Evolutionary conservation across 2,888 invertebrate species (phyloP), one percentile per base, ranked within the genome.

Genomic region (Ectobius pallidus): DNA sequence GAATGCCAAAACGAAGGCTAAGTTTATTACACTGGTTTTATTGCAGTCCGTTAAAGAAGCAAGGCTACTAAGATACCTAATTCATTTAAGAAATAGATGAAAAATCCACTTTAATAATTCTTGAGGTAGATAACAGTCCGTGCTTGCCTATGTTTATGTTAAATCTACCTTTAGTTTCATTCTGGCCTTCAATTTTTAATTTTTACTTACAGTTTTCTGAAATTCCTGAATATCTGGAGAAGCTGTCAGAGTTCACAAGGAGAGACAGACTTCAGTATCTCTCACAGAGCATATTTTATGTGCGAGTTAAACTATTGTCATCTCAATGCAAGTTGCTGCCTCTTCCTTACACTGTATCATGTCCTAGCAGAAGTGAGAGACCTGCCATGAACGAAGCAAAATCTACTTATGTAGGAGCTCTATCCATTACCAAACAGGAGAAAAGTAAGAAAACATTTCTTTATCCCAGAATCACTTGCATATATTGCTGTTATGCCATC

Each of bases 381-480:
- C 16, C 11, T 30, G n/a, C 27, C 30, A 7, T 58, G 2, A 58
- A 20, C 30, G 58, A 58, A 58, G 58, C 27, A n/a, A 30, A 3
- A 3, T 2, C 2, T 3, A 30, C 30, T 30, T 58, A 58, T n/a
- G 7, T n/a, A 14, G 27, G 6, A 1, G 30, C 30, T 4, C 25
- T 58, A 7, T 58, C 2, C 27, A 16, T 58, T 3, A 22, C 27
- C 32, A 58, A 58, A 30, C 58, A 58, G 30, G n/a, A 25, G 2
- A 58, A 9, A 58, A 58, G 58, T 58, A 58, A 58, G 58, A n/a
- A 46, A 46, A n/a, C n/a, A n/a, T 46, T 46, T 46, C n/a, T 46
- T 14, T n/a, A 14, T 39, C 34, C 34, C 34, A 7, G 11, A 7
- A 34, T 34, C 34, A 6, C 34, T 34, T 34, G 34, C 34, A 34